A percentile compares a stretch with the other conserved stretches of the same genome.
These are phyloP conservation scores for Henricia sp. DNA, from an alignment of 53 echinoderm and acorn worm species.

Conservation along the genomic window DNA sequence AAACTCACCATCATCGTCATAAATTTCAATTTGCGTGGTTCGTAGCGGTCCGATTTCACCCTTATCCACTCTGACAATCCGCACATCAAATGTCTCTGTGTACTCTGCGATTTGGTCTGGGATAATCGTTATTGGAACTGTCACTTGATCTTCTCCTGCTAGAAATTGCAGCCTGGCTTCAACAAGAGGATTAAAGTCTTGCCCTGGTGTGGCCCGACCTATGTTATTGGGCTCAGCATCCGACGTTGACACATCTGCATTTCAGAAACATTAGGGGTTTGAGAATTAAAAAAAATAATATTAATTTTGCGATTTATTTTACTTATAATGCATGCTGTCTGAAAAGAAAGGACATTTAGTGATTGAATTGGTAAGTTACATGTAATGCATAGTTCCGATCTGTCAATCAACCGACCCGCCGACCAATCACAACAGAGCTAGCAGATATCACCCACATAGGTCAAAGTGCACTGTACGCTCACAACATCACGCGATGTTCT, in stretches of 20 bases:
- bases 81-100: not conserved
- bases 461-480: too few relatives aligned
- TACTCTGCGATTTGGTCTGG: not conserved
- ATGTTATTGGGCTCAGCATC: not conserved
- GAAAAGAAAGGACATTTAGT: too few relatives aligned
- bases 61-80: not conserved
- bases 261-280: too few relatives aligned
- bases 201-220: not conserved
- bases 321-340: too few relatives aligned
- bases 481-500: too few relatives aligned
- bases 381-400: too few relatives aligned
- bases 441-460: too few relatives aligned
- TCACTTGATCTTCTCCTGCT: not conserved
- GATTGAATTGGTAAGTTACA: too few relatives aligned
- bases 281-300: too few relatives aligned
- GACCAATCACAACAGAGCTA: too few relatives aligned
- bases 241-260: conserved; percentile 31
- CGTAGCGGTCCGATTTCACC: not conserved
- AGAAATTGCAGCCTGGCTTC: not conserved
- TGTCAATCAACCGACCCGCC: too few relatives aligned
- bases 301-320: too few relatives aligned
- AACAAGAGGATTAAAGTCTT: not conserved
- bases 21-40: not conserved
- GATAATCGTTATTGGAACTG: not conserved
- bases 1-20: conserved; percentile 41